Evolutionary conservation across 2,888 invertebrate genomes (phyloP).

Genomic region (Apeira syringaria): DNA sequence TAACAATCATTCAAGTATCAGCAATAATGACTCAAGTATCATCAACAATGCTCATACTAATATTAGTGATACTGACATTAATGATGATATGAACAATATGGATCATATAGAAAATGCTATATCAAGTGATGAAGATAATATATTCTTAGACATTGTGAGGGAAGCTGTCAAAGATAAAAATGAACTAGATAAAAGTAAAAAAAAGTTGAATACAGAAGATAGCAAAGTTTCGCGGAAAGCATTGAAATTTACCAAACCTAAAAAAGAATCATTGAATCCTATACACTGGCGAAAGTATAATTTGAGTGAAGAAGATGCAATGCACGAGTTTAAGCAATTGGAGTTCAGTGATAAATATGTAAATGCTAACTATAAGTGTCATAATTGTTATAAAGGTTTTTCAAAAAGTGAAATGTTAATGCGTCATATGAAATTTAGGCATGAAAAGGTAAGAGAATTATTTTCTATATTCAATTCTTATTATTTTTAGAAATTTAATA

Average conservation of each 20-base stretch:
- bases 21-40: background rate
- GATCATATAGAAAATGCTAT: too few relatives aligned
- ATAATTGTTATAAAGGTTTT: slow-evolving; percentile 65
- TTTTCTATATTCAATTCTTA: too few relatives aligned
- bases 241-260: slow-evolving; percentile 33
- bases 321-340: slow-evolving; percentile 51
- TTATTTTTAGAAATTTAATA: too few relatives aligned
- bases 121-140: slow-evolving; percentile 30
- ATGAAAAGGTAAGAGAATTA: slow-evolving; percentile 62
- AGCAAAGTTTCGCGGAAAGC: slow-evolving; percentile 4
- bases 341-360: slow-evolving; percentile 52
- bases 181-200: slow-evolving; percentile 18
- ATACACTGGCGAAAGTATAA: slow-evolving; percentile 57
- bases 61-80: too few relatives aligned
- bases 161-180: slow-evolving; percentile 30
- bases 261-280: slow-evolving; percentile 44
- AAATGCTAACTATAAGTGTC: slow-evolving; percentile 56
- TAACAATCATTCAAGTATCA: slow-evolving; percentile 5
- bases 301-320: slow-evolving; percentile 60
- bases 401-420: slow-evolving; percentile 63
- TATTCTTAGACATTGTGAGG: slow-evolving; percentile 30
- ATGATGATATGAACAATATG: slow-evolving; percentile 3
- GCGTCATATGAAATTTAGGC: slow-evolving; percentile 57
- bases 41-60: background rate
- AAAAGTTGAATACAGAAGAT: background rate